phyloP scores from a whole-genome alignment of 2,797 vertebrate genomes.

The Lates japonicus region DNA sequence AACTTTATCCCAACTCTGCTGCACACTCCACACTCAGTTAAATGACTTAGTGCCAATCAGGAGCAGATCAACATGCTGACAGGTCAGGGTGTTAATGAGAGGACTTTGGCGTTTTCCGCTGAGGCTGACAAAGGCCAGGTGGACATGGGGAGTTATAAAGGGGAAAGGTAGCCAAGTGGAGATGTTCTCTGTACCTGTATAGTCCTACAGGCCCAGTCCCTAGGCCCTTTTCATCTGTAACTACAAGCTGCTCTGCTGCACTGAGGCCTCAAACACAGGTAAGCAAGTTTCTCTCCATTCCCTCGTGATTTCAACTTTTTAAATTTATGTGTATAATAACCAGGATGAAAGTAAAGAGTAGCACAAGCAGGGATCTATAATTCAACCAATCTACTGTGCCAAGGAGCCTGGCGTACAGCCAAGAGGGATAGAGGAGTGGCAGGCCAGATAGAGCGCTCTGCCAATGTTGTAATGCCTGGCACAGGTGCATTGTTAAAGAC shows the following conservation, averaged over 20 bases:
- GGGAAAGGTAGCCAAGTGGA: constrained; percentile 72
- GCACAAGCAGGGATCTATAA: constrained; percentile 66
- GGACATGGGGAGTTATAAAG: constrained; percentile 66
- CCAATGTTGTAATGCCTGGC: constrained; percentile 78
- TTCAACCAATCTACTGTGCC: constrained; percentile 68
- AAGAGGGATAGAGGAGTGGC: constrained; percentile 69
- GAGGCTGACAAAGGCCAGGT: constrained; percentile 71
- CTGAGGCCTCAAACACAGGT: constrained; percentile 68
- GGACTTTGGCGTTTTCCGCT: constrained; percentile 67
- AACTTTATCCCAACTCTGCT: constrained; percentile 53
- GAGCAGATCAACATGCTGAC: constrained; percentile 75
- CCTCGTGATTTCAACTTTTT: constrained; percentile 60
- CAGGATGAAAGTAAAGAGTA: constrained; percentile 71
- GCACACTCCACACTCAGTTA: constrained; percentile 50
- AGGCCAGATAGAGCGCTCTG: constrained; percentile 60
- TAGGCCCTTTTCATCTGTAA: constrained; percentile 62
- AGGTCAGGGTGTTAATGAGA: constrained; percentile 74
- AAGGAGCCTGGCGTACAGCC: constrained; percentile 71
- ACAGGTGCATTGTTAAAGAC: constrained; percentile 81
- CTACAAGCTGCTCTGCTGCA: constrained; percentile 68
- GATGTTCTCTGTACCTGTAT: constrained; percentile 71
- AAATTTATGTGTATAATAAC: constrained; percentile 68
- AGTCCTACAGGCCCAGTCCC: constrained; percentile 49
- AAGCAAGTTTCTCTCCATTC: constrained; percentile 68
- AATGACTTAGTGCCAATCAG: constrained; percentile 73